Base-by-base conservation (phyloP, 2,797 vertebrate genomes). In the Momotus momota region DNA sequence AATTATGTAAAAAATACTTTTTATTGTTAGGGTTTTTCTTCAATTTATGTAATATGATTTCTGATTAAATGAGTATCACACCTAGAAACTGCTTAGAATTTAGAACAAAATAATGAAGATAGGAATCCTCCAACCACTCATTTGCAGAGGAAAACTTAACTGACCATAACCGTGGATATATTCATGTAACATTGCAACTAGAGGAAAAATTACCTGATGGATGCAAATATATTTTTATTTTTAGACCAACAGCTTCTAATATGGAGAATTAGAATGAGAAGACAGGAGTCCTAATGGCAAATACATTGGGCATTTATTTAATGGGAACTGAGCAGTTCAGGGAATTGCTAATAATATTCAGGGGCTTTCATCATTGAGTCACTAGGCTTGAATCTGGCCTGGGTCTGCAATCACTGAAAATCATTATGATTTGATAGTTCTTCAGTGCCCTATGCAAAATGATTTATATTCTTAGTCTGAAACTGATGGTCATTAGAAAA, bases 401-500 rank as follows among this genome's bases (percentile, higher is more conserved):
- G 66, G 38, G 43, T 67, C 92, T 31, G 18, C 57, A 72, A 49
- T 94, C 89, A 75, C 40, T 93, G 85, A 86, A 93, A 93, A 83
- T 71, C 54, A 86, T 94, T 96, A 65, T 3, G 0, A 46, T 91
- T 89, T 95, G 92, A 94, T 95, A 67, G 85, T 88, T 95, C 85
- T 93, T 92, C 62, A 65, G 84, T 93, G 91, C 14, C 72, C 72
- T 72, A 66, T 91, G 84, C 43, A 95, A 94, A 94, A 91, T 89
- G 72, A 94, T 74, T 74, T 6, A 81, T 89, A 35, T 57, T 94
- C 57, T 83, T 80, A 57, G 29, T 72, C 65, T 2, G 12, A 78
- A 95, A 81, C 52, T 71, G 57, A 83, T 72, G n/a, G 38, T 75
- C 86, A 86, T 95, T 93, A 93, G 52, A 72, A 95, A 82, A 93